Percentiles rank a stretch among this genome's conserved stretches.
phyloP scores from a whole-genome alignment of 2,888 invertebrate species.

The Patella depressa region DNA sequence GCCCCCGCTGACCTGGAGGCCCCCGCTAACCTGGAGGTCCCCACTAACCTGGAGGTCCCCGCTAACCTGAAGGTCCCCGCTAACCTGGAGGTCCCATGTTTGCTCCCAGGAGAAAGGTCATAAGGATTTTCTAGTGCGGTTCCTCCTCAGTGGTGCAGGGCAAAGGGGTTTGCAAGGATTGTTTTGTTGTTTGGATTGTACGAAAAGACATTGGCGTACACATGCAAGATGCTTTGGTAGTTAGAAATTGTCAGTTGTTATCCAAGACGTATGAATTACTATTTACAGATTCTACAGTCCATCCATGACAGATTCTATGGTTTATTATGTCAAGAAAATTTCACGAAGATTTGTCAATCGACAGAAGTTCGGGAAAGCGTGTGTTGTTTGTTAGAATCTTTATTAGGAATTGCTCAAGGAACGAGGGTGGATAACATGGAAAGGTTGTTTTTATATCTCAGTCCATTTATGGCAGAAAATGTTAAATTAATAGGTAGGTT shows the following conservation, averaged over 20 bases:
- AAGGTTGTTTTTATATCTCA: conserved; percentile 76
- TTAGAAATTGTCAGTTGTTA: conserved; percentile 66
- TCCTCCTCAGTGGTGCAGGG: too few relatives aligned
- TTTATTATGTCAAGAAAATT: conserved; percentile 75
- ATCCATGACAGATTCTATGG: conserved; percentile 76
- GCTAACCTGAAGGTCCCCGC: too few relatives aligned
- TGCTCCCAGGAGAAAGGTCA: too few relatives aligned
- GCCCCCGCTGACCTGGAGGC: too few relatives aligned
- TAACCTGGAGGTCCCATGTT: too few relatives aligned
- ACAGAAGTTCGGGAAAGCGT: conserved; percentile 80
- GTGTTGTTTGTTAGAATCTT: conserved; percentile 82
- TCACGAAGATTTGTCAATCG: conserved; percentile 75
- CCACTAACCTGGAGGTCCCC: too few relatives aligned
- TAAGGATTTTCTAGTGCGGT: too few relatives aligned
- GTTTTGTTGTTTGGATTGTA: too few relatives aligned
- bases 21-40: too few relatives aligned
- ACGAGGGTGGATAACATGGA: conserved; percentile 62
- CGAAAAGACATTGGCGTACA: too few relatives aligned
- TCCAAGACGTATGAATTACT: background rate
- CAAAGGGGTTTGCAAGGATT: too few relatives aligned
- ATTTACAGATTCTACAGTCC: conserved; percentile 73
- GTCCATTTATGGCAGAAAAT: conserved; percentile 79
- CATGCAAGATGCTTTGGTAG: too few relatives aligned
- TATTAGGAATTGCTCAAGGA: conserved; percentile 71
- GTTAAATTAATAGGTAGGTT: conserved; percentile 77